Conservation (phyloP, 2,113 vertebrate genomes). For the Xiphophorus maculatus region DNA sequence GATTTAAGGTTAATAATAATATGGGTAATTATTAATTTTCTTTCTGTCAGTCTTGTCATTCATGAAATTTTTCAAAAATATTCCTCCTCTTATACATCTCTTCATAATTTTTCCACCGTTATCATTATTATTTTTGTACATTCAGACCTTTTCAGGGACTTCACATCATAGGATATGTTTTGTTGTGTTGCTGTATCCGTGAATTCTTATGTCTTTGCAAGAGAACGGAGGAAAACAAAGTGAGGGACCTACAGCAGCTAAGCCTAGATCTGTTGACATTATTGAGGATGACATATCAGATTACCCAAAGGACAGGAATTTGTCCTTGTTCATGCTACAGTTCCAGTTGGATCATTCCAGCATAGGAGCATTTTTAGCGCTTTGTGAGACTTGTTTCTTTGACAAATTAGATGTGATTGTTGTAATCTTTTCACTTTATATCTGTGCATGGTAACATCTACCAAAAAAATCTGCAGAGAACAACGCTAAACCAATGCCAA, state of each 20-base stretch:
- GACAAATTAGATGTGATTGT: constrained; percentile 9
- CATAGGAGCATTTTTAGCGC: not conserved
- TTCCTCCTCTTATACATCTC: too few species aligned
- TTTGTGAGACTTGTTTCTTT: not conserved
- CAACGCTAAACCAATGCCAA: not conserved
- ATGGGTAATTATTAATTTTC: too few species aligned
- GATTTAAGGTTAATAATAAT: too few species aligned
- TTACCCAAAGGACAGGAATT: constrained; percentile 87
- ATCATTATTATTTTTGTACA: not conserved
- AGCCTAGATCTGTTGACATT: constrained; percentile 76
- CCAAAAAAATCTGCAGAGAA: not conserved
- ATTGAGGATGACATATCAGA: constrained; percentile 82
- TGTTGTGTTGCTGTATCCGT: constrained; percentile 30
- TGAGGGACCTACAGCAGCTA: constrained; percentile 47
- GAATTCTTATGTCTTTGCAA: constrained; percentile 18
- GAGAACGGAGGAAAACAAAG: constrained; percentile 26
- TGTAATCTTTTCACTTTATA: not conserved
- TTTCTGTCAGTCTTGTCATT: too few species aligned
- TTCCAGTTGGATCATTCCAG: constrained; percentile 59
- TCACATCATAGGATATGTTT: constrained; percentile 15
- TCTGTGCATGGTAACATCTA: not conserved
- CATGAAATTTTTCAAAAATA: too few species aligned
- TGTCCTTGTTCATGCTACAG: constrained; percentile 86
- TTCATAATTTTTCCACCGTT: not conserved
- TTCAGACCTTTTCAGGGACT: constrained; percentile 9